Percentiles rank a stretch among this genome's conserved stretches.
phyloP scores from a whole-genome alignment of 2,888 invertebrate species.

The Volucella inflata region DNA sequence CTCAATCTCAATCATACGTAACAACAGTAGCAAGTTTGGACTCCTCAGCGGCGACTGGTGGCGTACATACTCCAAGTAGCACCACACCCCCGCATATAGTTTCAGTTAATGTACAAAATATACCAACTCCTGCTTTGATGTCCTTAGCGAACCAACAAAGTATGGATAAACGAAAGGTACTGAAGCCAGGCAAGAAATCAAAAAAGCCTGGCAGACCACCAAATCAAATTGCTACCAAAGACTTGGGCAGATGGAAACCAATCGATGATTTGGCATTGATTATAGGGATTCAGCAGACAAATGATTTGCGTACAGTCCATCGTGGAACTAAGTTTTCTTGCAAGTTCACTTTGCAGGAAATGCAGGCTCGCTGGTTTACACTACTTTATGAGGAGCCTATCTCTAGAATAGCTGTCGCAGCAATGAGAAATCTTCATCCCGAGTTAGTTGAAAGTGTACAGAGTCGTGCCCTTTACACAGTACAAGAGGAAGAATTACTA shows the following conservation, averaged over 20 bases:
- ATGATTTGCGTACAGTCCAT: slow-evolving; percentile 92
- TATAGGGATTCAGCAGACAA: slow-evolving; percentile 95
- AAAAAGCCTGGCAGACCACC: slow-evolving; percentile 81
- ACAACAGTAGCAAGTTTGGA: slow-evolving; percentile 66
- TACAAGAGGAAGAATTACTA: slow-evolving; percentile 94
- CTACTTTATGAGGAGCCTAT: slow-evolving; percentile 97
- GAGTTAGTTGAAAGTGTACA: slow-evolving; percentile 94
- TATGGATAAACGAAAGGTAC: slow-evolving; percentile 74
- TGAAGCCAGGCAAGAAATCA: slow-evolving; percentile 69
- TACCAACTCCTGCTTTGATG: slow-evolving; percentile 67
- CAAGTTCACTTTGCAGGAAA: slow-evolving; percentile 95
- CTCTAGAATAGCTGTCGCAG: slow-evolving; percentile 94
- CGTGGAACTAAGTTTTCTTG: slow-evolving; percentile 98
- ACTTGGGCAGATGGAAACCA: slow-evolving; percentile 97
- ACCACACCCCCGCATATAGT: slow-evolving; percentile 60
- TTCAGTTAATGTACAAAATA: slow-evolving; percentile 61
- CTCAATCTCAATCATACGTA: slow-evolving; percentile 84
- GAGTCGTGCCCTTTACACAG: slow-evolving; percentile 94
- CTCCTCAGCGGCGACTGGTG: slow-evolving; percentile 19
- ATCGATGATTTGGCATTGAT: slow-evolving; percentile 97
- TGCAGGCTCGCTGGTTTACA: slow-evolving; percentile 98
- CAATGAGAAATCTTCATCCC: slow-evolving; percentile 96
- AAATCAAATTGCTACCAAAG: slow-evolving; percentile 88
- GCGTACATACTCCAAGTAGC: slow-evolving; percentile 39
- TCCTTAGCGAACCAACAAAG: slow-evolving; percentile 50